These are phyloP conservation scores for Nasonia oneida DNA, from an alignment of 2,888 invertebrate species.

Conservation along the genomic window DNA sequence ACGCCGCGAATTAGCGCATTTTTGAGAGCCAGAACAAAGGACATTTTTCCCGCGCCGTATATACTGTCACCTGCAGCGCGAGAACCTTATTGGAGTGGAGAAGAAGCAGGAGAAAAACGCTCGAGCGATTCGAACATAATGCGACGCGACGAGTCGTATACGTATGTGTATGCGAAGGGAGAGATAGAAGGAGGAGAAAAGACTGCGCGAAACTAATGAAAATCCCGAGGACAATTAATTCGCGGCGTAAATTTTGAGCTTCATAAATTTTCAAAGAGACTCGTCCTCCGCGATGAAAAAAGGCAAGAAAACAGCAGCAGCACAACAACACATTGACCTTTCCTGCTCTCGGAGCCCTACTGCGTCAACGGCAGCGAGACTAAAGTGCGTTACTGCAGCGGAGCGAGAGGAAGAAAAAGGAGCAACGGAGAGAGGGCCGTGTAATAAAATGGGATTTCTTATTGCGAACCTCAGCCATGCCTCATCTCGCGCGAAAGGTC, in stretches of 20 bases:
- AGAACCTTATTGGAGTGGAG: not conserved
- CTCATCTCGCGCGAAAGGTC: conserved; percentile 65
- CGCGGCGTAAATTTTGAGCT: conserved; percentile 40
- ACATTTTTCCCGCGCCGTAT: not conserved
- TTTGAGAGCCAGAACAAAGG: not conserved
- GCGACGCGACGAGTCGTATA: conserved; percentile 38
- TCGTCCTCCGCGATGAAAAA: not conserved
- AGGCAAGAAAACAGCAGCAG: not conserved
- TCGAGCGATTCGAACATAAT: conserved; percentile 36
- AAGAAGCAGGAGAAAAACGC: not conserved
- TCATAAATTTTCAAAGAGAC: conserved; percentile 52
- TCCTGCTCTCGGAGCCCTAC: not conserved
- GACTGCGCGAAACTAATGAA: conserved; percentile 32
- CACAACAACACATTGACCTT: not conserved
- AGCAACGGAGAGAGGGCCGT: conserved; percentile 41
- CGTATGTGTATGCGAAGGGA: not conserved
- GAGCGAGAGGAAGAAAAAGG: conserved; percentile 1
- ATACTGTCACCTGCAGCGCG: conserved; percentile 43
- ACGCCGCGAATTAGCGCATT: not conserved
- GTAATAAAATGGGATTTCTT: conserved; percentile 68
- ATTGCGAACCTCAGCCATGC: conserved; percentile 64
- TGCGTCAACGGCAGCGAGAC: not conserved
- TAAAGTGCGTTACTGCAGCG: conserved; percentile 3
- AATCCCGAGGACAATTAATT: conserved; percentile 5
- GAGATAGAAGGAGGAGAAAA: not conserved